Evolutionary conservation across 2,797 vertebrate species (phyloP).

Genomic region (Clarias platycephalus): DNA sequence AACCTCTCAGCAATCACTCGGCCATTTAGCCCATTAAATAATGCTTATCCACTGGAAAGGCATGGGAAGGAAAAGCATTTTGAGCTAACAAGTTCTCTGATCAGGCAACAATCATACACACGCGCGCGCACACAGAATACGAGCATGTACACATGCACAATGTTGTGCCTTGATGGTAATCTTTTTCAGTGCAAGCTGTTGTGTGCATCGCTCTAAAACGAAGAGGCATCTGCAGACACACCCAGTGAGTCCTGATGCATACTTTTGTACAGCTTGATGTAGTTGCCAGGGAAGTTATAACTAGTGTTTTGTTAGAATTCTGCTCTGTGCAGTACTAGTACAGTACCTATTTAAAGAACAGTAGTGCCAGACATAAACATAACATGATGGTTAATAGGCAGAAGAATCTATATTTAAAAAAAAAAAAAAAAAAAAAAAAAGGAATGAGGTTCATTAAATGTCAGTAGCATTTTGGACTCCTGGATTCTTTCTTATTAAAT

Average conservation of each 20-base stretch:
- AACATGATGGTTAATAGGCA: slow-evolving; percentile 15
- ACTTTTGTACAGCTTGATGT: slow-evolving; percentile 43
- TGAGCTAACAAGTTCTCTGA: background rate
- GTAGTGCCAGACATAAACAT: slow-evolving; percentile 31
- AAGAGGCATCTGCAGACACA: slow-evolving; percentile 10
- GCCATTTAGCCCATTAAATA: background rate
- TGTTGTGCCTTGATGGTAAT: slow-evolving; percentile 9
- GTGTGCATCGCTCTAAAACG: background rate
- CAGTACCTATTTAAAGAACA: slow-evolving; percentile 41
- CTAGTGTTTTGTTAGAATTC: slow-evolving; percentile 40
- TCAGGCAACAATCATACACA: background rate
- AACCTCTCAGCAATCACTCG: background rate
- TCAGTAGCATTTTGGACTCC: background rate
- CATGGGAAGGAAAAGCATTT: background rate
- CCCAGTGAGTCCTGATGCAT: slow-evolving; percentile 34
- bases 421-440: slow-evolving; percentile 20
- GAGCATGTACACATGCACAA: background rate
- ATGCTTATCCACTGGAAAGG: background rate
- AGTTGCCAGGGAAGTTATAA: slow-evolving; percentile 41
- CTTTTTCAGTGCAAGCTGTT: background rate
- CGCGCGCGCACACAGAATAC: background rate
- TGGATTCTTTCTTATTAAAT: slow-evolving; percentile 6
- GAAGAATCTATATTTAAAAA: background rate
- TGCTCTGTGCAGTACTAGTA: slow-evolving; percentile 20
- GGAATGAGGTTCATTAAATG: background rate